A percentile compares a stretch with the other conserved stretches of the same genome.
Evolutionary conservation across 2,888 invertebrate genomes (phyloP).

Genomic region (Trichopria drosophilae): DNA sequence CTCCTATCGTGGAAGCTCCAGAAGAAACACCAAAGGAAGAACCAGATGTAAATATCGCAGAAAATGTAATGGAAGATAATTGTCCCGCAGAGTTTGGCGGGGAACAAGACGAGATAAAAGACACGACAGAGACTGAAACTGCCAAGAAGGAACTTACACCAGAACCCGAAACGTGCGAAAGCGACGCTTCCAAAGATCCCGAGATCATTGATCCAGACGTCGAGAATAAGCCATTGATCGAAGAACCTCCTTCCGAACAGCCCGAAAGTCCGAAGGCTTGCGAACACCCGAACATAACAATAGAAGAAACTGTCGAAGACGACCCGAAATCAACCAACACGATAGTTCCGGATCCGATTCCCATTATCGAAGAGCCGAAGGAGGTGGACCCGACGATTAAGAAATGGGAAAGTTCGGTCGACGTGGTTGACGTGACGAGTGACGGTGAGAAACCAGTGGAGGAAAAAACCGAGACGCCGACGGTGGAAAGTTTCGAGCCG

Average conservation of each 20-base stretch:
- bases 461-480: constrained; percentile 43
- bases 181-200: constrained; percentile 7
- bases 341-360: constrained; percentile 48
- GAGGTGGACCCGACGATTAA: constrained; percentile 32
- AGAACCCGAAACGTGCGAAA: constrained; percentile 11
- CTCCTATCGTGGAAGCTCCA: neutral
- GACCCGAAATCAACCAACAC: constrained; percentile 41
- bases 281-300: constrained; percentile 33
- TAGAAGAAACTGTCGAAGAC: constrained; percentile 48
- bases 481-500: constrained; percentile 24
- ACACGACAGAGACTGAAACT: constrained; percentile 8
- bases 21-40: constrained; percentile 10
- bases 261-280: constrained; percentile 22
- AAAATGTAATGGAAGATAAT: neutral
- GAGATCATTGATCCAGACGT: constrained; percentile 7
- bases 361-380: constrained; percentile 45
- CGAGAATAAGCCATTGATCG: constrained; percentile 32
- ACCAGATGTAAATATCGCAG: constrained; percentile 2
- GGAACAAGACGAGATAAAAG: constrained; percentile 13
- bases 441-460: too few species aligned
- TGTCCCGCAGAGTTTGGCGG: constrained; percentile 3
- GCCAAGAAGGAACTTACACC: neutral
- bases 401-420: constrained; percentile 35
- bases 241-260: constrained; percentile 31
- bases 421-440: constrained; percentile 37